A percentile compares a stretch with the other conserved stretches of the same genome.
These are phyloP conservation scores for Nicator chloris DNA, from an alignment of 2,113 vertebrate species.

Conservation along the genomic window DNA sequence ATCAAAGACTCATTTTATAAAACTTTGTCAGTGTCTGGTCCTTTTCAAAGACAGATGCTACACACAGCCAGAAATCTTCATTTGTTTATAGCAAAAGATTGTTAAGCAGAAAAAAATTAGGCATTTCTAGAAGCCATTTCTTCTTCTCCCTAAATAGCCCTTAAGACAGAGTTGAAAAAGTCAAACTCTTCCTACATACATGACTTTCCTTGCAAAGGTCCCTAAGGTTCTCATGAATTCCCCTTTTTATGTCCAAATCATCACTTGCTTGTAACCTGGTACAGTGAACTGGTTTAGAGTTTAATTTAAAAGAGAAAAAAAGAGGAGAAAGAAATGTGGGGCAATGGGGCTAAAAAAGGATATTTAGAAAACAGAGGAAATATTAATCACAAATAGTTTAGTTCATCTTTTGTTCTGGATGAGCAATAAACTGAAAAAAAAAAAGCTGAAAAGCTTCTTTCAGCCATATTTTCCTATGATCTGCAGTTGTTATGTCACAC, in stretches of 20 bases:
- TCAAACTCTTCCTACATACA: background rate
- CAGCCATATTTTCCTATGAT: background rate
- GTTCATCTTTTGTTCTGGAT: background rate
- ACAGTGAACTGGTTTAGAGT: background rate
- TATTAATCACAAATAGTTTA: background rate
- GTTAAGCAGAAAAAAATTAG: background rate
- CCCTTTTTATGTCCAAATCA: background rate
- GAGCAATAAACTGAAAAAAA: background rate
- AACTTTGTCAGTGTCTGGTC: background rate
- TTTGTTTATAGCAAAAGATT: background rate
- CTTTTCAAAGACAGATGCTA: background rate
- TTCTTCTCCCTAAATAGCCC: background rate
- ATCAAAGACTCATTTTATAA: background rate
- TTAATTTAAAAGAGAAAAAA: background rate
- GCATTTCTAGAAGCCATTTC: background rate
- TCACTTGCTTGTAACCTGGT: background rate
- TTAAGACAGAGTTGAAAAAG: background rate
- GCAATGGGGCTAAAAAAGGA: background rate
- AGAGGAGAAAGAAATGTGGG: rapidly evolving
- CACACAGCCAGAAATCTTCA: background rate
- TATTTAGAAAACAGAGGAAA: background rate
- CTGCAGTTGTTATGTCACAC: background rate
- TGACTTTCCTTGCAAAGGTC: background rate
- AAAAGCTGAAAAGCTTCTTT: background rate
- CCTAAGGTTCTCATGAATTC: background rate